Evolutionary conservation across 2,888 invertebrate species (phyloP).

Genomic region (Phrixothrix hirtus): DNA sequence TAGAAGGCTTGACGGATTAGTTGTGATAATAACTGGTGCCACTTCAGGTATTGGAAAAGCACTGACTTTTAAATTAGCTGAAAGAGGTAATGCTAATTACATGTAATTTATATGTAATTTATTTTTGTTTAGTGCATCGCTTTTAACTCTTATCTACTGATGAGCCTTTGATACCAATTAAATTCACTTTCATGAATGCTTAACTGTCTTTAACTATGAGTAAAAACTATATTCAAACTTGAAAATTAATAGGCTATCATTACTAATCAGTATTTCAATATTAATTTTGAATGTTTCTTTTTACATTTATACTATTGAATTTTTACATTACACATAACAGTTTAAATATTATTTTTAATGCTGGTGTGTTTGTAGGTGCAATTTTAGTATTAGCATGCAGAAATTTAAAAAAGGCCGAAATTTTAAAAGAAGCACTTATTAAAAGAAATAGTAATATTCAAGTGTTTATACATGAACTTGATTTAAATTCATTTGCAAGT

Average conservation of each 20-base stretch:
- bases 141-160: no score
- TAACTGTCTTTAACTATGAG: no score
- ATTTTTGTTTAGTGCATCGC: not conserved
- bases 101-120: not conserved
- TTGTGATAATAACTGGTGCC: slow-evolving; percentile 63
- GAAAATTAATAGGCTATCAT: no score
- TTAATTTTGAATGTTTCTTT: no score
- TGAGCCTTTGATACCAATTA: no score
- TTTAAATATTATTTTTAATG: no score
- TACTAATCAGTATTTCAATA: no score
- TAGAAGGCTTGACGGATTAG: slow-evolving; percentile 52
- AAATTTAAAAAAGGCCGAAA: slow-evolving; percentile 54
- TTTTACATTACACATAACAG: no score
- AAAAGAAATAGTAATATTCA: slow-evolving; percentile 37
- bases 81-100: slow-evolving; percentile 52
- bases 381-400: slow-evolving; percentile 62
- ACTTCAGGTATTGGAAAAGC: slow-evolving; percentile 64
- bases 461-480: slow-evolving; percentile 50
- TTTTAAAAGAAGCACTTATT: slow-evolving; percentile 45
- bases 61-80: slow-evolving; percentile 59
- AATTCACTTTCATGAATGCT: no score
- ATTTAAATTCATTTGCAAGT: slow-evolving; percentile 52
- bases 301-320: no score
- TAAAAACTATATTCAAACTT: no score
- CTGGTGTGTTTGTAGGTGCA: slow-evolving; percentile 57